Conservation (phyloP, 2,113 vertebrate genomes). For the Fulica atra region DNA sequence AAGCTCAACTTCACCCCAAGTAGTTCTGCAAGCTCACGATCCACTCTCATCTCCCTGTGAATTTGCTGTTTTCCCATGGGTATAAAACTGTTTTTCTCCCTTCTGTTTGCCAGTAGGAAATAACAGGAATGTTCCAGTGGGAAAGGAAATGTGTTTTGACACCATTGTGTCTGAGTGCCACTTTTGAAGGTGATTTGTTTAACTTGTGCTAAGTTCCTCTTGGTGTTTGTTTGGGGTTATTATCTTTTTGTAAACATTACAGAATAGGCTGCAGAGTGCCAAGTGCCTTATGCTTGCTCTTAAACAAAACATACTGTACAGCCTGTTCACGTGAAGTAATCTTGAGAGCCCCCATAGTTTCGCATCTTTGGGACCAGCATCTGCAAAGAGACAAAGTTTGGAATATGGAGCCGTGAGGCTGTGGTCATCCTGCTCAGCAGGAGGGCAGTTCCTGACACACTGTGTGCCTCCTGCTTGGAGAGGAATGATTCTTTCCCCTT, state of each 20-base stretch:
- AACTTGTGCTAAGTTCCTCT: conserved; percentile 33
- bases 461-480: not conserved
- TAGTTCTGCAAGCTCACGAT: not conserved
- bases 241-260: conserved; percentile 48
- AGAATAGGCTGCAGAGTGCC: not conserved
- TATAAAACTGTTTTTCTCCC: not conserved
- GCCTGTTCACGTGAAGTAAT: not conserved
- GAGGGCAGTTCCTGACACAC: not conserved
- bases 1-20: not conserved
- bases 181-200: conserved; percentile 51
- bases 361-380: not conserved
- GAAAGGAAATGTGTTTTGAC: conserved; percentile 48
- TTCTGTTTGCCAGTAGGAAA: not conserved
- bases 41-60: not conserved
- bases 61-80: not conserved
- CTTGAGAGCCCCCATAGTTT: not conserved
- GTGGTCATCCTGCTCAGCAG: not conserved
- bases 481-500: not conserved
- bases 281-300: conserved; percentile 26
- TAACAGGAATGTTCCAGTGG: conserved; percentile 17
- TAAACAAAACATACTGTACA: not conserved
- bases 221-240: not conserved
- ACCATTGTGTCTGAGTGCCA: conserved; percentile 37
- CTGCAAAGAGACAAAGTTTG: not conserved
- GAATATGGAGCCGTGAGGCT: not conserved